Evolutionary conservation across 1,140 invertebrate species (phyloP).

Genomic region (Microplitis demolitor): DNA sequence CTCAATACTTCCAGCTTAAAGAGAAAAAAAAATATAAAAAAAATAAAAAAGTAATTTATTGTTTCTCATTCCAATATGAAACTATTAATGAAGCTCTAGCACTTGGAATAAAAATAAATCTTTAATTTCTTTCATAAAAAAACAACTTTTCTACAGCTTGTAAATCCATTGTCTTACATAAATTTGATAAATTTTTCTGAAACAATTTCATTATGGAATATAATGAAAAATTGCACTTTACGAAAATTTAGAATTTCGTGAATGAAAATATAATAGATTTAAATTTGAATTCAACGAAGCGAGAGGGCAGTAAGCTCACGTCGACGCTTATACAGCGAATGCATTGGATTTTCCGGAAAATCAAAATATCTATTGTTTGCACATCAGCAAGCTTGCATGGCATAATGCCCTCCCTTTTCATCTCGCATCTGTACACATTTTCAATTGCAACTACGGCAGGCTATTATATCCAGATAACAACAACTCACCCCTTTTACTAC

Average conservation of each 20-base stretch:
- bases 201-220: too few relatives aligned
- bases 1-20: conserved; percentile 1
- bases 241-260: neutral
- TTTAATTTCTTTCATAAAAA: too few relatives aligned
- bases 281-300: conserved; percentile 12
- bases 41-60: neutral
- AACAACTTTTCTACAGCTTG: neutral
- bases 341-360: conserved; percentile 14
- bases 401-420: conserved; percentile 4
- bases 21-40: neutral
- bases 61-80: neutral
- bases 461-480: conserved; percentile 5
- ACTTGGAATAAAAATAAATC: too few relatives aligned
- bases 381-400: neutral
- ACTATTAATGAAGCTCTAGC: too few relatives aligned
- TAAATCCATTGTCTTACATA: neutral
- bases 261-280: neutral
- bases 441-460: neutral
- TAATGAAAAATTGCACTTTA: too few relatives aligned
- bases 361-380: conserved; percentile 16
- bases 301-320: neutral
- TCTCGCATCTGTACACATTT: neutral
- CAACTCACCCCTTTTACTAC: neutral
- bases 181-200: too few relatives aligned
- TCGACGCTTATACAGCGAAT: neutral